phyloP scores from a whole-genome alignment of 1,140 invertebrate species.

The Stegodyphus mimosarum region DNA sequence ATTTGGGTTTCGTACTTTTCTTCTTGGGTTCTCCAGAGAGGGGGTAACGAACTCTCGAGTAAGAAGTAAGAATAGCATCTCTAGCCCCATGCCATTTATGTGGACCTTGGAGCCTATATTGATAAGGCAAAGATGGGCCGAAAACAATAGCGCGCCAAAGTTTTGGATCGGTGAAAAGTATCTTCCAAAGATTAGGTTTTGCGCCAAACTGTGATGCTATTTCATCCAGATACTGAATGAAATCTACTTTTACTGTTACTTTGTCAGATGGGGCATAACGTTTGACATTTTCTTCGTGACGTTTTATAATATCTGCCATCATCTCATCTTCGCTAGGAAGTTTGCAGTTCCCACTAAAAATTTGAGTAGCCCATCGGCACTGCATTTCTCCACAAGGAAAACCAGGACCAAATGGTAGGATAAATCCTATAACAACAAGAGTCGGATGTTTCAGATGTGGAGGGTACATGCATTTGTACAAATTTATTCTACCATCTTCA shows the following conservation, averaged over 20 bases:
- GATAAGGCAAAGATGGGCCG: slow-evolving; percentile 50
- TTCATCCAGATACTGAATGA: slow-evolving; percentile 55
- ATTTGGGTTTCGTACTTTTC: neutral
- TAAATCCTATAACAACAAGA: slow-evolving; percentile 71
- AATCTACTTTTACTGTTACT: slow-evolving; percentile 45
- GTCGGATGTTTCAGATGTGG: slow-evolving; percentile 65
- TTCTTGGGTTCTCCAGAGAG: neutral
- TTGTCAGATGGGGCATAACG: neutral
- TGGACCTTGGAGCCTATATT: slow-evolving; percentile 57
- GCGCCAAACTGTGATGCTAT: slow-evolving; percentile 17
- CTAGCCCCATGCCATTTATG: slow-evolving; percentile 50
- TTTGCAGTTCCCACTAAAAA: slow-evolving; percentile 60
- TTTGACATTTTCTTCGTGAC: neutral
- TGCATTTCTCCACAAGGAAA: slow-evolving; percentile 72
- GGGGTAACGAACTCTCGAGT: slow-evolving; percentile 55
- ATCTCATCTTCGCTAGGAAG: slow-evolving; percentile 64
- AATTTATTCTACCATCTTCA: slow-evolving; percentile 67
- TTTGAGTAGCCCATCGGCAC: slow-evolving; percentile 67
- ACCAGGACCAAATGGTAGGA: slow-evolving; percentile 71
- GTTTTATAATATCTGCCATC: slow-evolving; percentile 63
- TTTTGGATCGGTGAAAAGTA: slow-evolving; percentile 49
- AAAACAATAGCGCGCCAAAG: slow-evolving; percentile 29
- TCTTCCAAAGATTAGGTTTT: slow-evolving; percentile 51
- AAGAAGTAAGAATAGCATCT: slow-evolving; percentile 58
- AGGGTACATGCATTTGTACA: slow-evolving; percentile 71